phyloP scores from a whole-genome alignment of 2,113 vertebrate species.

The Dasypus novemcinctus region DNA sequence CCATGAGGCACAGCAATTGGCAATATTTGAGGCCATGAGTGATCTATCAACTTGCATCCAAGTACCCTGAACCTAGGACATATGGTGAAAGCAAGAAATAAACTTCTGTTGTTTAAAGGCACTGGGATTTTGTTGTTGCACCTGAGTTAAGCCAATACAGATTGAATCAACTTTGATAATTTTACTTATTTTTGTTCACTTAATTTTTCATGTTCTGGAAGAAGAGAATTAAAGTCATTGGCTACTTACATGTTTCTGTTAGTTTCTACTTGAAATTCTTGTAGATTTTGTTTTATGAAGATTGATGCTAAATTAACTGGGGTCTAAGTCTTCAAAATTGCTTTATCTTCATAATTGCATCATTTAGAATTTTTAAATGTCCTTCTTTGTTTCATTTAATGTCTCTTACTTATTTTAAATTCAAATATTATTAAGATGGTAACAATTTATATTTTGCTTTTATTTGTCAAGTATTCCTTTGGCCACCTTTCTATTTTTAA shows the following conservation, averaged over 20 bases:
- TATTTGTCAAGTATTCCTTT: background rate
- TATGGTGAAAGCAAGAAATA: background rate
- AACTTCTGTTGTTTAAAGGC: too few relatives aligned
- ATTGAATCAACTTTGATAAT: background rate
- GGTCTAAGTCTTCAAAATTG: background rate
- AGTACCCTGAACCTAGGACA: background rate
- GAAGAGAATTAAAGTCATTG: background rate
- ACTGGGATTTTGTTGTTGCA: conserved; percentile 12
- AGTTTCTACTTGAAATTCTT: background rate
- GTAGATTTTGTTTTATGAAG: conserved; percentile 18
- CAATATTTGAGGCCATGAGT: background rate
- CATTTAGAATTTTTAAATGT: background rate
- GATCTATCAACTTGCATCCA: background rate
- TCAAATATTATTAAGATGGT: background rate
- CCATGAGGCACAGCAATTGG: background rate
- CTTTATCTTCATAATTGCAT: background rate
- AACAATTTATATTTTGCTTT: background rate
- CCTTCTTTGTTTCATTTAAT: background rate
- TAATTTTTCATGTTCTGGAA: background rate
- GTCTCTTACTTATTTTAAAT: background rate
- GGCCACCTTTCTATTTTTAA: background rate
- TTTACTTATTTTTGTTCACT: background rate
- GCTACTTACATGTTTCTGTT: background rate
- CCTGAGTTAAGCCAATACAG: background rate
- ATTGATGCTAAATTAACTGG: background rate